Evolutionary conservation across 2,797 vertebrate species (phyloP), one percentile per base, ranked within the genome.

Genomic region (Myripristis murdjan): DNA sequence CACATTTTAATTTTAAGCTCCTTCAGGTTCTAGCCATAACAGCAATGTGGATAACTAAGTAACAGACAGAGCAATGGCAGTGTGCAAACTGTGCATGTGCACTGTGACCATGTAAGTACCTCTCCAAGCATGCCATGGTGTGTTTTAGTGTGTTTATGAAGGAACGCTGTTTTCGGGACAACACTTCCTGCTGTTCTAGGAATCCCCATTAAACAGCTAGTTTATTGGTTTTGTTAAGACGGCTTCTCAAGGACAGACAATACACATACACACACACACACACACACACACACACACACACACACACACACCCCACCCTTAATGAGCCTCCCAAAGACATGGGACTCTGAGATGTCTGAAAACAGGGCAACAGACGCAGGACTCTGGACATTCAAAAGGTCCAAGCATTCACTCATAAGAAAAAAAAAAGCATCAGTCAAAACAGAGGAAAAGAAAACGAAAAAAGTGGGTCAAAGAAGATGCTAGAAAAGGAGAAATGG

Each of bases 141-240:
- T 24, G 43, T 48, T 18, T 35, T 16, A 53, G 35, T 33, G 44
- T 44, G 33, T 23, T 14, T 44, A 78, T 58, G 44, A 49, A 0
- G 1, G 53, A 12, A 23, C 24, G 37, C 23, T 5, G 7, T 56
- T 70, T 73, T 69, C 3, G 11, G 56, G 64, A 56, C 15, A 79
- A 64, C 31, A 20, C 54, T 64, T 47, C 49, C 65, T 60, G 63
- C 14, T 60, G 33, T 83, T 87, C 74, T 79, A 72, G 78, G 79
- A 88, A 88, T 75, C 35, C 64, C 56, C 75, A 89, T 86, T 89
- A 90, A 62, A 61, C 26, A 1, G 39, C 51, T 55, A 75, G 67
- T 84, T 88, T 87, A 85, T 69, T 82, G 59, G 47, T 77, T 82
- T 70, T 67, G 64, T 59, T 87, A 81, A 79, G 71, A 73, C 58